Base-by-base conservation (phyloP, 1,140 invertebrate species). In the Drosophila tani region DNA sequence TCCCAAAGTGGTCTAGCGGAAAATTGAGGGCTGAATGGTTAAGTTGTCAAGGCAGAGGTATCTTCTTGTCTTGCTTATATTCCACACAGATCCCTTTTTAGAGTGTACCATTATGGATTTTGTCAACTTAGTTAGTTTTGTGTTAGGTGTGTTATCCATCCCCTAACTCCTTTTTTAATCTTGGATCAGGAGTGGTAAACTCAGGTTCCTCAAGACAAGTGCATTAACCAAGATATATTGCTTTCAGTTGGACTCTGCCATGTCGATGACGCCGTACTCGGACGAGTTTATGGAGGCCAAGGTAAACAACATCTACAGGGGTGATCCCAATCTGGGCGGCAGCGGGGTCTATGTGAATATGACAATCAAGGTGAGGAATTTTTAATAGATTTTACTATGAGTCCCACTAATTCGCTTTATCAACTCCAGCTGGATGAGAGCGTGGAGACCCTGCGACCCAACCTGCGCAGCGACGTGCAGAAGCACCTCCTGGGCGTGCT, bases 241-340 rank as follows among this genome's bases (percentile, higher is more conserved):
- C 12, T n/a, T 56, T 0, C 83, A 98, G 97, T 94, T 98, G 81
- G 96, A 97, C 91, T 97, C 97, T 3, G 96, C 97, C 1, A 97
- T 98, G 95, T 97, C 96, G 0, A 97, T 98, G 96, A 98, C 97
- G 4, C 96, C 96, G 2, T 97, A 97, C 77, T 96, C 96, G 1
- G 96, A 97, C 81, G 96, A 97, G 74, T 98, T 97, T 86, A 95
- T 98, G 76, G 96, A 96, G 35, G 95, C 96, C 1, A 94, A 95
- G 55, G 94, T 98, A 1, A 98, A 98, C 91, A 95, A 95, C 6
- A 95, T 98, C n/a, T 97, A 97, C 82, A 93, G 95, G 32, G 95
- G 95, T 0, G 95, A 96, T 75, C 91, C 95, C 7, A 94, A 94
- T 46, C 93, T 95, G 68, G 94, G 95, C 2, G 95, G 95, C 75